phyloP scores from a whole-genome alignment of 2,113 vertebrate species.

The Ictidomys tridecemlineatus region DNA sequence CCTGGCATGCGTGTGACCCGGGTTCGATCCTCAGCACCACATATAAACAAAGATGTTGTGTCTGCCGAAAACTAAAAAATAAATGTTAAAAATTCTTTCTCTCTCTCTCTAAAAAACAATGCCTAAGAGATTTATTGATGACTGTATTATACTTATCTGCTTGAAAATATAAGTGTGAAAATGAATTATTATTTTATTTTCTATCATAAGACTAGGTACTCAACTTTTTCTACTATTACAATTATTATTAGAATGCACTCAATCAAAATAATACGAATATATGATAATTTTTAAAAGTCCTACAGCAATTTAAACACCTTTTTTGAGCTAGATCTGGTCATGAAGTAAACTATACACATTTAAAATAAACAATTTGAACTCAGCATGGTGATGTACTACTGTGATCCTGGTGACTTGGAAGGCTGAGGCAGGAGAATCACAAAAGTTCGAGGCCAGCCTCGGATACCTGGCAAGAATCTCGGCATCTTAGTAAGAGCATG shows the following conservation, averaged over 20 bases:
- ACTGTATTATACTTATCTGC: not conserved
- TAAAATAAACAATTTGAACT: not conserved
- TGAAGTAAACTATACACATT: not conserved
- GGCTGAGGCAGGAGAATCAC: too few relatives aligned
- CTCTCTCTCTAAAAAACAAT: not conserved
- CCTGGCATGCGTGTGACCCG: too few relatives aligned
- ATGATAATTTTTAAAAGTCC: not conserved
- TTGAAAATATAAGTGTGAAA: not conserved
- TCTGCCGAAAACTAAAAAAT: too few relatives aligned
- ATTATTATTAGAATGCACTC: not conserved
- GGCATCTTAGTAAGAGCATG: too few relatives aligned
- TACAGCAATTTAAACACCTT: not conserved
- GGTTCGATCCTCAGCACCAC: too few relatives aligned
- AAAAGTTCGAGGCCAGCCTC: too few relatives aligned
- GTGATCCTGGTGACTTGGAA: too few relatives aligned
- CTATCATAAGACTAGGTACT: not conserved
- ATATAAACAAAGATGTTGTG: too few relatives aligned
- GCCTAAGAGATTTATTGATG: not conserved
- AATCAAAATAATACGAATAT: not conserved
- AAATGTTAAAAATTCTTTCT: too few relatives aligned
- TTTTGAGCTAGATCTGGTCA: not conserved
- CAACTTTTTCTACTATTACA: conserved; percentile 9
- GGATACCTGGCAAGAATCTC: not conserved
- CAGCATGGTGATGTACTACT: too few relatives aligned
- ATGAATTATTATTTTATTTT: conserved; percentile 52